Base-by-base conservation (phyloP, 2,888 invertebrate genomes). In the Deilephila elpenor region DNA sequence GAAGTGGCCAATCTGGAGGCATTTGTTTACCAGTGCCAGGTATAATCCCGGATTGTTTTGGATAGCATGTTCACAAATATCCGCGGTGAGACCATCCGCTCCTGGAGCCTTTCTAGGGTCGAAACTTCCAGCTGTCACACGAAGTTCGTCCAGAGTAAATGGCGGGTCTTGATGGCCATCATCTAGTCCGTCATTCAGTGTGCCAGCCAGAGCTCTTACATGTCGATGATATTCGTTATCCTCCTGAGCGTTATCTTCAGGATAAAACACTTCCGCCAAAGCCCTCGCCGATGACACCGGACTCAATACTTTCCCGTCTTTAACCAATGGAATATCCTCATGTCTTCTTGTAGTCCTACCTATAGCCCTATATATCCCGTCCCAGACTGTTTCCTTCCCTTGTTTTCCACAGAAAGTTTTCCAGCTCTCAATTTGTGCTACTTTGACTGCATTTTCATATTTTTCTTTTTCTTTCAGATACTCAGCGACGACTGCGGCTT, bases 61-160 rank as follows among this genome's bases (percentile, higher is more conserved):
- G 4, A 60, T 60, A 2, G 44, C 44, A 5, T 0, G 20, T 29
- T 61, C 14, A 53, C 78, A 79, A 2, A 82, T 81, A 25, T 80
- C 79, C 0, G 80, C 74, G 0, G 78, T 78, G 3, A 79, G 51
- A 1, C 79, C 78, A 11, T 82, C 79, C 2, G 64, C 56, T 8
- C 79, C 80, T 0, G 80, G 80, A 0, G 80, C 80, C 32, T 79
- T 80, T 20, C 77, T 78, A 0, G 76, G 78, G 51, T 77, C 74
- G 2, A 77, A 72, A 11, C 51, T 34, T 4, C 51, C 4, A 0
- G 74, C 56, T 0, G 75, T 72, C 0, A 6, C n/a, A 0, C 71
- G 61, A 25, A 79, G 29, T 34, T 80, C 78, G 3, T n/a, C 32
- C 1, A 5, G 17, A 0, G 77, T 79, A 20, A 75, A 77, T 0